Evolutionary conservation across 2,797 vertebrate genomes (phyloP).

Genomic region (Benthosema pterotum): DNA sequence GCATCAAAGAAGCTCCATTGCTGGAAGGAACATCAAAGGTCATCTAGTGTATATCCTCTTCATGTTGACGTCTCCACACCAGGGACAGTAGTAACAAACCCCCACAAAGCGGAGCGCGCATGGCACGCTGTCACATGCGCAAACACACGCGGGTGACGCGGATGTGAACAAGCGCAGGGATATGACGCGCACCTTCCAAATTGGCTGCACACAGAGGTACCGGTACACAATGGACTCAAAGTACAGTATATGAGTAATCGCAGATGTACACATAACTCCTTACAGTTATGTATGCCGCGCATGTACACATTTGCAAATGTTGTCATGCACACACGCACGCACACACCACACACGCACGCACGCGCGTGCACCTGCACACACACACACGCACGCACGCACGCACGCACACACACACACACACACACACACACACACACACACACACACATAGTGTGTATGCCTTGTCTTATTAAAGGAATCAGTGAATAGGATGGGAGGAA

Average conservation of each 20-base stretch:
- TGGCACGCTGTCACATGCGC: neutral
- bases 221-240: too few species aligned
- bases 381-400: too few species aligned
- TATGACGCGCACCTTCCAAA: too few species aligned
- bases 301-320: neutral
- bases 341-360: too few species aligned
- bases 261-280: too few species aligned
- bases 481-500: slow-evolving; percentile 9
- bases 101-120: neutral
- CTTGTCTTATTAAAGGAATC: slow-evolving; percentile 8
- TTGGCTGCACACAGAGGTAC: too few species aligned
- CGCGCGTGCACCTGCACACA: neutral
- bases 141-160: neutral
- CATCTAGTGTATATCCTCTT: slow-evolving; percentile 8
- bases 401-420: too few species aligned
- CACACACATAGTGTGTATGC: neutral
- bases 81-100: slow-evolving; percentile 4
- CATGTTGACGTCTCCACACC: neutral
- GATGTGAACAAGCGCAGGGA: neutral
- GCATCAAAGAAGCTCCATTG: slow-evolving; percentile 11
- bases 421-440: too few species aligned
- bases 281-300: neutral
- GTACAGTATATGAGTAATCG: too few species aligned
- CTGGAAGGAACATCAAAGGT: slow-evolving; percentile 17
- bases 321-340: too few species aligned